Evolutionary conservation across 2,888 invertebrate species (phyloP).

Genomic region (Eudasyphora cyanicolor): DNA sequence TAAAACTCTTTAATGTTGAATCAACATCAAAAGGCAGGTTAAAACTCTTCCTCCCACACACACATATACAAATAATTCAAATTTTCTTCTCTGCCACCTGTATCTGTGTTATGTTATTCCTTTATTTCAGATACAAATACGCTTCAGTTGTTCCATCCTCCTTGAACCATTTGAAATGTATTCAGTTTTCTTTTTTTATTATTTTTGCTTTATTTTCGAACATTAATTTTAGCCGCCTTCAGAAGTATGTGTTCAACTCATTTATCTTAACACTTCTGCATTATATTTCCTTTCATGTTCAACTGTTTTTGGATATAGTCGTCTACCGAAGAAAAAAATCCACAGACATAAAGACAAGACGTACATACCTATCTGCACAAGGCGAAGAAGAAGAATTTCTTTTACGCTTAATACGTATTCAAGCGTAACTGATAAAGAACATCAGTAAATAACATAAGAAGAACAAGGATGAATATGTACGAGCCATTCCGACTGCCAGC

Average conservation of each 20-base stretch:
- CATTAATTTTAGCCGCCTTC: conserved; percentile 47
- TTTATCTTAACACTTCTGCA: conserved; percentile 52
- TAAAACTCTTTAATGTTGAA: background rate
- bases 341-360: background rate
- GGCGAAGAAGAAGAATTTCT: too few species aligned
- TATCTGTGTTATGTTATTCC: background rate
- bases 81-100: background rate
- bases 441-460: conserved; percentile 49
- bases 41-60: background rate
- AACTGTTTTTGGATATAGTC: conserved; percentile 6
- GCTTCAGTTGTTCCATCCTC: background rate
- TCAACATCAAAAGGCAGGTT: background rate
- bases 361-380: background rate
- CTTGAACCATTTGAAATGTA: background rate
- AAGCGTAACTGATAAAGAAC: conserved; percentile 66
- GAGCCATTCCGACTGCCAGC: conserved; percentile 16
- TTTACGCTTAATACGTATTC: conserved; percentile 49
- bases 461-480: too few species aligned
- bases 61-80: background rate
- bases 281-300: conserved; percentile 11
- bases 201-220: conserved; percentile 44
- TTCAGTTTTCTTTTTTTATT: background rate
- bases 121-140: background rate
- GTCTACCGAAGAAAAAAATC: background rate
- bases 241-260: conserved; percentile 47